Base-by-base conservation (phyloP, 2,113 vertebrate species). In the Abramis brama region DNA sequence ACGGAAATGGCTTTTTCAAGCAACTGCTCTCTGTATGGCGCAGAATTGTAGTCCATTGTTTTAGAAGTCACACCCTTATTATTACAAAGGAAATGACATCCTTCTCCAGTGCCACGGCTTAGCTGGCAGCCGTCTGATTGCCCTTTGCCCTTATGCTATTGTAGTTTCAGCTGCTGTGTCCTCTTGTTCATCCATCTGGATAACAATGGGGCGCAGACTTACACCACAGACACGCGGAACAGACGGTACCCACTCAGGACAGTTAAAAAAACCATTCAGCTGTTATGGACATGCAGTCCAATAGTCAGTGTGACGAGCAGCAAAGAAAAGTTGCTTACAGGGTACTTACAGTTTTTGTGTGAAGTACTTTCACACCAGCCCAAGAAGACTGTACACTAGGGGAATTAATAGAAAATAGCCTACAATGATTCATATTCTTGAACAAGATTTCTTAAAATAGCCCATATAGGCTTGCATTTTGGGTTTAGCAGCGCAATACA, bases 41-140 rank as follows among this genome's bases (percentile, higher is more conserved):
- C 90, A 90, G 89, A 88, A 91, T 91, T 87, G 76, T 68, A 91
- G 85, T 85, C 84, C 88, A 89, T 91, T 93, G 91, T 92, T 91
- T 91, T 88, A 88, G 88, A 82, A 87, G 92, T 92, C 94, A 91
- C 93, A 92, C 91, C 94, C 93, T 89, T 90, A 87, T 90, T 91
- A 71, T 86, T 89, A 93, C 91, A 93, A 92, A 92, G 89, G 86
- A 62, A 91, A 84, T 59, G 10, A 88, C 91, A 79, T 92, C 90
- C 85, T 92, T 86, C 90, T 90, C 87, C 79, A 50, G 83, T 86
- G 86, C 84, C 88, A 90, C 80, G 84, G 68, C 73, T 77, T 87
- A 90, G 87, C 82, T 85, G 60, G 87, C 12, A 12, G 59, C 89
- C 86, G 73, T 89, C 87, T 92, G 91, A 81, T 73, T 93, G 93